Conservation (phyloP, 2,113 vertebrate species). For the Rhabdornis inornatus region DNA sequence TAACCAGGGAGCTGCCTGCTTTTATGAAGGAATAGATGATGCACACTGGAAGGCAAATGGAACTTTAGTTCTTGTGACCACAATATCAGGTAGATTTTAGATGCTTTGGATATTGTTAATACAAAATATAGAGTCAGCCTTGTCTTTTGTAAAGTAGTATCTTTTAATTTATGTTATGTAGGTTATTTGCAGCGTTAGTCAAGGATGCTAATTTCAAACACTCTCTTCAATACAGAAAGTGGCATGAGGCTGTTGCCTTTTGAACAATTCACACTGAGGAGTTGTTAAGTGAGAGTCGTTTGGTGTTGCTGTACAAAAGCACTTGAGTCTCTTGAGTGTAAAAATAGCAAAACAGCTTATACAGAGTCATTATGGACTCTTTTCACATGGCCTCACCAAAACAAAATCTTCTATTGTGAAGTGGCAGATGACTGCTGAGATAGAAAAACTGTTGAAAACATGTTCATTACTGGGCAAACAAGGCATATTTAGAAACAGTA, state of each 20-base stretch:
- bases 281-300: background rate
- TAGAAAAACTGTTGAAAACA: background rate
- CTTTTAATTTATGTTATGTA: background rate
- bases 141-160: background rate
- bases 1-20: conserved; percentile 98
- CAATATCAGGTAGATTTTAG: conserved; percentile 81
- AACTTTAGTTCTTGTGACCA: conserved; percentile 85
- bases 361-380: background rate
- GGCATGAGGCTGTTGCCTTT: background rate
- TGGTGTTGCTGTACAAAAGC: background rate
- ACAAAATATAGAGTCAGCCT: background rate
- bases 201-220: background rate
- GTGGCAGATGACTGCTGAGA: background rate
- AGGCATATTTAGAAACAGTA: background rate
- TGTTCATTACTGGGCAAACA: background rate
- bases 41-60: conserved; percentile 93
- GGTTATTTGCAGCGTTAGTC: background rate
- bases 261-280: background rate
- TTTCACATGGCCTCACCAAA: background rate
- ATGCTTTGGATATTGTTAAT: background rate
- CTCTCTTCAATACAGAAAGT: background rate
- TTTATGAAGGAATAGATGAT: conserved; percentile 92
- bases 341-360: conserved; percentile 35
- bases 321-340: background rate
- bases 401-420: background rate